Conservation (phyloP, 2,113 vertebrate genomes). For the Hymenochirus boettgeri region DNA sequence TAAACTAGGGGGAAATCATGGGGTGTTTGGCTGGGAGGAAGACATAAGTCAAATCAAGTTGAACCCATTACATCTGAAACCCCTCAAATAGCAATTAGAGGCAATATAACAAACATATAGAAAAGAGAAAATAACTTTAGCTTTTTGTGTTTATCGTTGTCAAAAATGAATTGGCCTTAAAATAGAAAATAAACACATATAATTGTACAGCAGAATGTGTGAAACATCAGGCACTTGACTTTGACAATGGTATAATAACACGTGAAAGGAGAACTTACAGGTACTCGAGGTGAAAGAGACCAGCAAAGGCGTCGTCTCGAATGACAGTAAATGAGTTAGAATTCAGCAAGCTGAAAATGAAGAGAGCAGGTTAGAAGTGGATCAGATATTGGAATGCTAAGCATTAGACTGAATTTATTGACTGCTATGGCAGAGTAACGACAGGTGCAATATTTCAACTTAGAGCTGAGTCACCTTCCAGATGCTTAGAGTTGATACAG, state of each 20-base stretch:
- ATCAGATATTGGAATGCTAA: slow-evolving; percentile 22
- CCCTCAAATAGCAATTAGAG: too few relatives aligned
- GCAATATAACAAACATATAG: too few relatives aligned
- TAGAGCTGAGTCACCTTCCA: slow-evolving; percentile 11
- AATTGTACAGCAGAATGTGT: too few relatives aligned
- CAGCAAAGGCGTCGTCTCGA: slow-evolving; percentile 92
- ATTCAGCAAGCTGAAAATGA: slow-evolving; percentile 83
- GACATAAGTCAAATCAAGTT: too few relatives aligned
- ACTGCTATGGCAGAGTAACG: slow-evolving; percentile 4
- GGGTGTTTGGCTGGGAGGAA: too few relatives aligned
- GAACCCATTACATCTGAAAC: too few relatives aligned
- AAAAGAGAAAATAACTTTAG: too few relatives aligned
- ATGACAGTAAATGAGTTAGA: slow-evolving; percentile 90
- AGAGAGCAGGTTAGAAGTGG: slow-evolving; percentile 48
- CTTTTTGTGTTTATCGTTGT: too few relatives aligned
- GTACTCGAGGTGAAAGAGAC: slow-evolving; percentile 93
- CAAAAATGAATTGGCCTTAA: too few relatives aligned
- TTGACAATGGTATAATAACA: slow-evolving; percentile 22
- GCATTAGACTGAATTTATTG: slow-evolving; percentile 32
- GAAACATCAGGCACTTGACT: too few relatives aligned
- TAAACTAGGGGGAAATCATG: too few relatives aligned
- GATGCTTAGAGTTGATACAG: neutral
- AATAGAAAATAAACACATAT: too few relatives aligned
- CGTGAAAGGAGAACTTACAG: slow-evolving; percentile 75
- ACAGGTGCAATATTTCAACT: slow-evolving; percentile 12